A percentile compares a stretch with the other conserved stretches of the same genome.
These are phyloP conservation scores for Gambusia yucatana DNA, from an alignment of 2,797 vertebrate genomes.

Conservation along the genomic window DNA sequence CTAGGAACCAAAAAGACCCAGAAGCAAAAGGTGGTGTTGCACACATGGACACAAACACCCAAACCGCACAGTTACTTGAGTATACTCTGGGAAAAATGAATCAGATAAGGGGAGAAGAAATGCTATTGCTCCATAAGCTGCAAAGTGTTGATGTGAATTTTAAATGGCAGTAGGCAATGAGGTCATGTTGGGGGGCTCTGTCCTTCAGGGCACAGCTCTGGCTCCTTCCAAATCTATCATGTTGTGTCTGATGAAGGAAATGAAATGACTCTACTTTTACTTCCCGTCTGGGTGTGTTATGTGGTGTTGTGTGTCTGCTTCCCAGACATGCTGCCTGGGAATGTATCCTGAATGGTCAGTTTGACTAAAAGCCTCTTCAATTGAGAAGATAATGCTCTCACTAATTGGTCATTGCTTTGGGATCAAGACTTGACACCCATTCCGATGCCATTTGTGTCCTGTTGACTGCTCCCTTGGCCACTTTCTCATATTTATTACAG, in stretches of 20 bases:
- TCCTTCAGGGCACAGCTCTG: constrained; percentile 49
- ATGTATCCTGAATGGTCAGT: constrained; percentile 40
- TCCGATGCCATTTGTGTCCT: constrained; percentile 46
- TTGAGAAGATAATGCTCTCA: constrained; percentile 65
- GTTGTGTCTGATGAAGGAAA: constrained; percentile 64
- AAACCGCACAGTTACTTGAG: constrained; percentile 25
- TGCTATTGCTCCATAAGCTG: constrained; percentile 30
- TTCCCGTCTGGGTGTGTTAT: constrained; percentile 58
- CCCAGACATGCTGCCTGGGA: constrained; percentile 22
- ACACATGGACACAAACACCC: constrained; percentile 7
- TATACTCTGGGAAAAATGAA: constrained; percentile 49
- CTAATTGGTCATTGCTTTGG: constrained; percentile 69
- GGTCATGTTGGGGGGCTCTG: constrained; percentile 41
- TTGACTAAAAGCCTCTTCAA: constrained; percentile 68
- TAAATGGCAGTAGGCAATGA: constrained; percentile 56
- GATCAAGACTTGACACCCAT: constrained; percentile 40
- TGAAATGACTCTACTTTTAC: constrained; percentile 69
- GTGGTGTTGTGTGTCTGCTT: constrained; percentile 30
- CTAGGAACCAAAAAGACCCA: constrained; percentile 14
- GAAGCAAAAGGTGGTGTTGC: constrained; percentile 11
- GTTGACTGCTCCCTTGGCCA: constrained; percentile 61
- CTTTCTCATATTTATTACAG: constrained; percentile 66
- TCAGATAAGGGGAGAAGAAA: constrained; percentile 42
- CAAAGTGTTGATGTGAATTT: constrained; percentile 58
- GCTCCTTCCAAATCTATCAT: constrained; percentile 62